These are phyloP conservation scores for Uloborus plumipes DNA, from an alignment of 2,888 invertebrate genomes.

Conservation along the genomic window DNA sequence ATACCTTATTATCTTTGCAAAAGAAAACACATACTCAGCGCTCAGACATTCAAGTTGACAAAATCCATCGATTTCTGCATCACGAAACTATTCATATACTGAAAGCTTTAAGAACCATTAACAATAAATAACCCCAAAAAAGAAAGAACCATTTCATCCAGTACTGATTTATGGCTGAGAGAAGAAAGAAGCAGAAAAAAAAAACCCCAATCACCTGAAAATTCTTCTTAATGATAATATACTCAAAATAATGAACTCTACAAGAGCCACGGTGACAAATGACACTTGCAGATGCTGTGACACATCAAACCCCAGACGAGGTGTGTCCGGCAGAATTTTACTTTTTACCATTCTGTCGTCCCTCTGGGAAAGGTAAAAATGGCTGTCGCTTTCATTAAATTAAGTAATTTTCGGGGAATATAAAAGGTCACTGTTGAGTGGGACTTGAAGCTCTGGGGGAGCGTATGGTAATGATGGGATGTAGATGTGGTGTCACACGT, in stretches of 20 bases:
- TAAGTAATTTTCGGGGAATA: conserved; percentile 60
- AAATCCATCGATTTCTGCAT: too few relatives aligned
- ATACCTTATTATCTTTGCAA: too few relatives aligned
- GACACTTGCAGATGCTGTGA: conserved; percentile 5
- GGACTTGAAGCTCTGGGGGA: background rate
- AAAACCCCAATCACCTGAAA: conserved; percentile 13
- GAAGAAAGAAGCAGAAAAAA: conserved; percentile 3
- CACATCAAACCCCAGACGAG: conserved; percentile 13
- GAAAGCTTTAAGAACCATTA: too few relatives aligned
- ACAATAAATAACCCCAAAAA: background rate
- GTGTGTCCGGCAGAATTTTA: conserved; percentile 18
- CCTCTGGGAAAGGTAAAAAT: conserved; percentile 45
- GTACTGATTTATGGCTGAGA: conserved; percentile 19
- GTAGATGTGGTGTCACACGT: background rate
- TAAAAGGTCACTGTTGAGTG: background rate
- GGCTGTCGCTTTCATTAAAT: conserved; percentile 58
- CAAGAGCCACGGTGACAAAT: conserved; percentile 42
- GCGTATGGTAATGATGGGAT: background rate
- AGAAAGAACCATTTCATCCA: background rate
- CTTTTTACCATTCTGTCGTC: background rate
- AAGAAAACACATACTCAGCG: too few relatives aligned
- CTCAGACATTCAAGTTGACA: too few relatives aligned
- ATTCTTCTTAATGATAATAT: conserved; percentile 32
- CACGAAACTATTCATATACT: too few relatives aligned
- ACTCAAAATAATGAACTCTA: conserved; percentile 57